phyloP scores from a whole-genome alignment of 2,797 vertebrate species.

The Acanthurus tractus region DNA sequence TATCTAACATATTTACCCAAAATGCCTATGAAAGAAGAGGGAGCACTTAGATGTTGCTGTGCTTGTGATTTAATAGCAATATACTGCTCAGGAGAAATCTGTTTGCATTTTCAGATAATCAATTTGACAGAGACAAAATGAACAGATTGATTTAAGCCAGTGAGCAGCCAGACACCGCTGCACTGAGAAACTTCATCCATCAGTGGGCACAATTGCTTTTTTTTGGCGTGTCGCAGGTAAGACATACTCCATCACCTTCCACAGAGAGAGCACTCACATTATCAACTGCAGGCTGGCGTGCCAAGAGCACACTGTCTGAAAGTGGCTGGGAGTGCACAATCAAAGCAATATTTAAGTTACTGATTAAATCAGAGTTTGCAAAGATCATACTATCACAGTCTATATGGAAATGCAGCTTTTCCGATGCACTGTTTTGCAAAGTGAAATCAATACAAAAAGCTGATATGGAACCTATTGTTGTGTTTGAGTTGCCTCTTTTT shows the following conservation, averaged over 20 bases:
- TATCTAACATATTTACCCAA: constrained; percentile 24
- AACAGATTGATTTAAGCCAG: constrained; percentile 81
- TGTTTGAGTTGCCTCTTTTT: too few species aligned
- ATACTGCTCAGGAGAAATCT: constrained; percentile 56
- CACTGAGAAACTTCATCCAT: constrained; percentile 77
- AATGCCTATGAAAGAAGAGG: constrained; percentile 38
- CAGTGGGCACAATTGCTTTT: constrained; percentile 76
- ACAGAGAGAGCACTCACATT: constrained; percentile 65
- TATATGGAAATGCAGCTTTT: background rate
- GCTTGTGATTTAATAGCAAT: constrained; percentile 65
- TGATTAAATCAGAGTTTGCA: constrained; percentile 1
- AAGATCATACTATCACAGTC: background rate
- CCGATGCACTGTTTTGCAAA: background rate
- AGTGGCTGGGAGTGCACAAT: background rate
- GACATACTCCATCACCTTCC: constrained; percentile 75
- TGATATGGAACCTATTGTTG: background rate
- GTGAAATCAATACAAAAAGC: background rate
- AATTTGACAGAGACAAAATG: constrained; percentile 79
- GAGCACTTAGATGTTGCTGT: constrained; percentile 22
- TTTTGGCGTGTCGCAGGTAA: constrained; percentile 72
- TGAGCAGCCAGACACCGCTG: constrained; percentile 67
- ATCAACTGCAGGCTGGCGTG: constrained; percentile 54
- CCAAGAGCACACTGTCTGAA: background rate
- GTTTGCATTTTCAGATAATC: constrained; percentile 79
- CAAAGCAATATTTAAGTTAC: constrained; percentile 10